These are phyloP conservation scores for Cheilinus undulatus DNA, from an alignment of 2,113 vertebrate genomes.

Conservation along the genomic window DNA sequence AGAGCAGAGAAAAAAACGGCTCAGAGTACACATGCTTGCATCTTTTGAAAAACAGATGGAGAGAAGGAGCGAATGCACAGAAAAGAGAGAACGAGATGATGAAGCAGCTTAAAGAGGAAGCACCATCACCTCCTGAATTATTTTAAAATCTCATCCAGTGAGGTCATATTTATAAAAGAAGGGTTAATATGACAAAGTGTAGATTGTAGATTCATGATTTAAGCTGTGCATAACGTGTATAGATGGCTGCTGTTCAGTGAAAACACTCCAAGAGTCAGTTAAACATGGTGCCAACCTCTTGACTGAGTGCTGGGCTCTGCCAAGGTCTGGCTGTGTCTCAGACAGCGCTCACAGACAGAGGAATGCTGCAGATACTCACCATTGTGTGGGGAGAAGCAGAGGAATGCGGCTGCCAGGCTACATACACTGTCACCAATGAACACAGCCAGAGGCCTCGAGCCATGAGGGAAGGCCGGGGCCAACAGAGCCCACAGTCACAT, in stretches of 20 bases:
- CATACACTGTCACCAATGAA: constrained; percentile 72
- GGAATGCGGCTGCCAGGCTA: constrained; percentile 79
- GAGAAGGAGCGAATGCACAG: constrained; percentile 24
- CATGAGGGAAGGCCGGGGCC: constrained; percentile 46
- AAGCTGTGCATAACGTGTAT: not conserved
- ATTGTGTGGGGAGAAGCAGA: constrained; percentile 79
- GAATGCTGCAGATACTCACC: constrained; percentile 80
- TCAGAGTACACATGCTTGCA: constrained; percentile 53
- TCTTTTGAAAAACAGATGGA: constrained; percentile 47
- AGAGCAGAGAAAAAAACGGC: constrained; percentile 59
- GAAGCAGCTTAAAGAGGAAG: constrained; percentile 51
- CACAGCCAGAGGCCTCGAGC: constrained; percentile 76
- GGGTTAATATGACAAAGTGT: not conserved
- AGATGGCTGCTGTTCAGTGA: constrained; percentile 7
- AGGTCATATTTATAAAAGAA: not conserved
- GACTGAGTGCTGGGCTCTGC: constrained; percentile 44
- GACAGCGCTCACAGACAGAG: constrained; percentile 78
- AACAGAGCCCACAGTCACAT: constrained; percentile 46
- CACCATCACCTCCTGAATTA: constrained; percentile 24
- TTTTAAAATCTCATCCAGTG: constrained; percentile 31
- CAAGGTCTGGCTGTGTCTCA: constrained; percentile 67
- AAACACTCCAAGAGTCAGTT: constrained; percentile 25
- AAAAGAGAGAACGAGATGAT: constrained; percentile 46
- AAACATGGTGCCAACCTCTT: constrained; percentile 38
- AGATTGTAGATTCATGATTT: too few species aligned